Conservation (phyloP, 2,797 vertebrate species). For the Manis crassicaudata region DNA sequence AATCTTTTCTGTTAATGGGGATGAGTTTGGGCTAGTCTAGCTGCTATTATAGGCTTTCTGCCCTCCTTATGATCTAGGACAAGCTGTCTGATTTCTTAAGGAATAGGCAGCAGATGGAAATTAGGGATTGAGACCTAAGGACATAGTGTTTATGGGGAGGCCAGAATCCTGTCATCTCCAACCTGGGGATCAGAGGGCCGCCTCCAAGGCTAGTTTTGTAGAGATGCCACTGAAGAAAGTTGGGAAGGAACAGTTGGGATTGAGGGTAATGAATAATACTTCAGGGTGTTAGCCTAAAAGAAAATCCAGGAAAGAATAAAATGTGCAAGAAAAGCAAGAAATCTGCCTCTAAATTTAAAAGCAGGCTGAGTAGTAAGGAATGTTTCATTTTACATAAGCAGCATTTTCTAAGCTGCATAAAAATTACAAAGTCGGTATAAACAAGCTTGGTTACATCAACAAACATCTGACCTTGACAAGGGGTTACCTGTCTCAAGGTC, state of each 20-base stretch:
- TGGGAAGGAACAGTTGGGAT: neutral
- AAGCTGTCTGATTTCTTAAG: neutral
- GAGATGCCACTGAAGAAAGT: neutral
- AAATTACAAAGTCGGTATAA: neutral
- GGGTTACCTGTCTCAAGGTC: neutral
- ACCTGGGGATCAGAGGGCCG: no score
- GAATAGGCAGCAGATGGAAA: neutral
- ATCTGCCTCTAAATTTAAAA: neutral
- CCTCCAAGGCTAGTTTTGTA: neutral
- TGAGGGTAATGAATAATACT: neutral
- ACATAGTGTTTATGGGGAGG: neutral
- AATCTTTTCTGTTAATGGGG: neutral
- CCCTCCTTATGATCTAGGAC: neutral
- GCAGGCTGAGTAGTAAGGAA: neutral
- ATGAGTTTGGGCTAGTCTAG: neutral
- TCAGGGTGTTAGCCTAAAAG: neutral
- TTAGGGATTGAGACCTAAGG: neutral
- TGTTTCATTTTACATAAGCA: neutral
- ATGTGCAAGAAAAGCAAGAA: neutral
- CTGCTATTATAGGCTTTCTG: neutral
- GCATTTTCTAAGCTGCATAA: neutral
- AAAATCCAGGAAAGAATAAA: neutral
- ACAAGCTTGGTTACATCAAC: neutral
- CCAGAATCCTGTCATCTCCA: neutral
- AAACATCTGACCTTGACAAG: neutral